Conservation (phyloP, 2,888 invertebrate genomes). For the Hetaerina titia region DNA sequence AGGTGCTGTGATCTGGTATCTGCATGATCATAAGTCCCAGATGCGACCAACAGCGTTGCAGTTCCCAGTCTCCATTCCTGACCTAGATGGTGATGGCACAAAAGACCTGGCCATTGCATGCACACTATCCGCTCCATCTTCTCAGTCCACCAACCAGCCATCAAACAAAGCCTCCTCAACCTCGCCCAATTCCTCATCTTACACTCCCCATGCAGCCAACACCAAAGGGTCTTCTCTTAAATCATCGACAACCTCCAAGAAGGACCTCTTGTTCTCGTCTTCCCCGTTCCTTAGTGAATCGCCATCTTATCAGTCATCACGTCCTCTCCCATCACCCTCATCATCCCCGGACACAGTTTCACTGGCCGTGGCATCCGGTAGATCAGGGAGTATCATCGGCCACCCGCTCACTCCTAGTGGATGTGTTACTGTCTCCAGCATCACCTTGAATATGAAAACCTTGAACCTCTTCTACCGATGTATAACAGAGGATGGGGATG, state of each 20-base stretch:
- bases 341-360: slow-evolving; percentile 51
- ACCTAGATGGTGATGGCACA: slow-evolving; percentile 85
- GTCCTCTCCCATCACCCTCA: slow-evolving; percentile 79
- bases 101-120: slow-evolving; percentile 83
- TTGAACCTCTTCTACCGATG: slow-evolving; percentile 39
- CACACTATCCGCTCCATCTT: slow-evolving; percentile 77
- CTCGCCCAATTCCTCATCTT: slow-evolving; percentile 36
- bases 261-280: not conserved
- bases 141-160: not conserved
- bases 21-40: slow-evolving; percentile 80
- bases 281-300: slow-evolving; percentile 36
- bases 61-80: slow-evolving; percentile 86
- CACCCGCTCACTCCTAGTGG: slow-evolving; percentile 82
- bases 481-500: slow-evolving; percentile 42
- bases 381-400: slow-evolving; percentile 83
- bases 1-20: slow-evolving; percentile 80
- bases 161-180: slow-evolving; percentile 13
- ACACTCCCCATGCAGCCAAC: not conserved
- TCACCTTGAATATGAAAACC: slow-evolving; percentile 76
- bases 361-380: slow-evolving; percentile 85
- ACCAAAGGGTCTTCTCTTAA: not conserved
- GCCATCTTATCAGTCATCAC: slow-evolving; percentile 71
- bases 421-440: slow-evolving; percentile 81
- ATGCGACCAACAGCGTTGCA: slow-evolving; percentile 80
- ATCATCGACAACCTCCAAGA: slow-evolving; percentile 24